Percentiles rank a stretch among this genome's conserved stretches.
These are phyloP conservation scores for Catocala sponsa DNA, from an alignment of 2,888 invertebrate species.

Conservation along the genomic window DNA sequence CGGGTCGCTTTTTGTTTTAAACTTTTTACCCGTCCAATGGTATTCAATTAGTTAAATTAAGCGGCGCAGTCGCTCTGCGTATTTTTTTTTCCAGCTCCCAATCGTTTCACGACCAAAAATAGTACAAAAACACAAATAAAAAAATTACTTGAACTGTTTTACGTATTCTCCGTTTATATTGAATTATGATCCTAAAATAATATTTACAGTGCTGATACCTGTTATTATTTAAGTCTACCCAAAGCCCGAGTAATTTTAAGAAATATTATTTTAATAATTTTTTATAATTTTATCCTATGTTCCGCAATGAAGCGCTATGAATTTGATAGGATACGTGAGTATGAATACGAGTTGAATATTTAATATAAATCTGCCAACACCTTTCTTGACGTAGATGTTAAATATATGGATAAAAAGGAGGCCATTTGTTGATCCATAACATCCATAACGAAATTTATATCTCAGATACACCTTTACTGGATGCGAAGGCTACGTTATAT, in stretches of 20 bases:
- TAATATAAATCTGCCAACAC: neutral
- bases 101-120: slow-evolving; percentile 26
- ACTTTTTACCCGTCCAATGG: slow-evolving; percentile 42
- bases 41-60: slow-evolving; percentile 58
- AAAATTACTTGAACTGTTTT: slow-evolving; percentile 6
- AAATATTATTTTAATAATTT: neutral
- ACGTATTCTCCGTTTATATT: slow-evolving; percentile 9
- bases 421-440: neutral
- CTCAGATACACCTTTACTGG: too few relatives aligned
- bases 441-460: neutral
- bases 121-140: slow-evolving; percentile 9
- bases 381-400: neutral
- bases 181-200: slow-evolving; percentile 38
- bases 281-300: neutral
- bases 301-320: neutral
- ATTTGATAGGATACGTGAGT: neutral
- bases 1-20: slow-evolving; percentile 38
- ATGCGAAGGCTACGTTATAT: too few relatives aligned
- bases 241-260: neutral
- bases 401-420: slow-evolving; percentile 4
- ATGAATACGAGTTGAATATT: slow-evolving; percentile 5
- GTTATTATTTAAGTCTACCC: neutral
- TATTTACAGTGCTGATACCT: slow-evolving; percentile 21
- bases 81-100: slow-evolving; percentile 19
- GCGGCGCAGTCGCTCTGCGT: slow-evolving; percentile 35